phyloP scores from a whole-genome alignment of 2,797 vertebrate genomes.

The Margarornis squamiger region DNA sequence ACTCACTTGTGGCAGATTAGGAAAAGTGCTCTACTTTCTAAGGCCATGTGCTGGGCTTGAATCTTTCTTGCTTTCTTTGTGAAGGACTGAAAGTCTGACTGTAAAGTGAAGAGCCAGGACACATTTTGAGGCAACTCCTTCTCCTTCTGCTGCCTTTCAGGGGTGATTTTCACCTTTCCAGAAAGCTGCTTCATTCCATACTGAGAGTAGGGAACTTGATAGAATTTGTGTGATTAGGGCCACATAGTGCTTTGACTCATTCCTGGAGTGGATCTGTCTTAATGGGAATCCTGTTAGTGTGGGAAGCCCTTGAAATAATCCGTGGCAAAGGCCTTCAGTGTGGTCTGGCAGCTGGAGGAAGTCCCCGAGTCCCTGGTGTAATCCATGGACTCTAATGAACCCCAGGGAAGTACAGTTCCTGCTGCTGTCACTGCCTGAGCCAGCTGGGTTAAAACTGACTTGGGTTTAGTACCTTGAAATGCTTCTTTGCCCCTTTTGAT shows the following conservation, averaged over 20 bases:
- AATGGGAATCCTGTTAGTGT: background rate
- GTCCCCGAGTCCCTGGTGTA: background rate
- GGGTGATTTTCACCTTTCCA: background rate
- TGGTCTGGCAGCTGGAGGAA: background rate
- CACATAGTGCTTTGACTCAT: background rate
- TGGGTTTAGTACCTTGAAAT: background rate
- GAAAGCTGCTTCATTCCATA: background rate
- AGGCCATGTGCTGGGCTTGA: fast-evolving
- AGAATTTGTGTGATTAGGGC: background rate
- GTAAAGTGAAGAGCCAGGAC: background rate
- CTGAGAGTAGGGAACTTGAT: background rate
- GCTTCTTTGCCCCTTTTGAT: background rate
- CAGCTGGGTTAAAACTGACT: background rate
- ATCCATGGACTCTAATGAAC: background rate
- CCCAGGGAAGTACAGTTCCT: background rate
- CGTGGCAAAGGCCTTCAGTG: background rate
- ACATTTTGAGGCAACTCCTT: background rate
- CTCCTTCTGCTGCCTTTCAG: background rate
- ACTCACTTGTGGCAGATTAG: background rate
- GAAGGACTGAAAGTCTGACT: background rate
- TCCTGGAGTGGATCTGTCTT: background rate
- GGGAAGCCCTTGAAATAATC: background rate
- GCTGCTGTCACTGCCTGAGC: background rate
- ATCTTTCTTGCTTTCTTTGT: background rate
- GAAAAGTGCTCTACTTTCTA: background rate